Evolutionary conservation across 2,113 vertebrate species (phyloP).

Genomic region (Lates calcarifer): DNA sequence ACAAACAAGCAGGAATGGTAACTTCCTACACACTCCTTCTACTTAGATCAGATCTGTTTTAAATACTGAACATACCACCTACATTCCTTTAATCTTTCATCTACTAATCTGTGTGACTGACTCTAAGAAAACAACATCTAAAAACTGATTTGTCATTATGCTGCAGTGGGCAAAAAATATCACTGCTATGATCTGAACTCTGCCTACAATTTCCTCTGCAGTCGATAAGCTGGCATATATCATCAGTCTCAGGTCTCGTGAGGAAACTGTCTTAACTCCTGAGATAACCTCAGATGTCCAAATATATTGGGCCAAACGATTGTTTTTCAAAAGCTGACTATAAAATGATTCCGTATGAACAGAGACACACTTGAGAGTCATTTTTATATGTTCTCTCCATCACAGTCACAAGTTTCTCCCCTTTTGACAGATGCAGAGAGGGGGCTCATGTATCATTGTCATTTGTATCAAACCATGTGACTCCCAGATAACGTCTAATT

Average conservation of each 20-base stretch:
- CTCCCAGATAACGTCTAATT: constrained; percentile 67
- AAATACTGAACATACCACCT: constrained; percentile 53
- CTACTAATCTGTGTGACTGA: constrained; percentile 35
- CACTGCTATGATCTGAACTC: background rate
- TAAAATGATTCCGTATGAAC: constrained; percentile 8
- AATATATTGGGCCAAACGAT: background rate
- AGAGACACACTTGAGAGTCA: background rate
- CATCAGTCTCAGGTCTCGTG: background rate
- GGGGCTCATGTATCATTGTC: constrained; percentile 69
- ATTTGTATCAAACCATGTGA: constrained; percentile 60
- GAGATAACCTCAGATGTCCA: background rate
- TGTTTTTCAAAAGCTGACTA: background rate
- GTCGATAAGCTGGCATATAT: constrained; percentile 11
- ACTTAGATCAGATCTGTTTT: constrained; percentile 52
- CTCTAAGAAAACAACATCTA: constrained; percentile 36
- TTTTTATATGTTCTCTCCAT: constrained; percentile 27
- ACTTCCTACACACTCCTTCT: constrained; percentile 69
- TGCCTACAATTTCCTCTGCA: background rate
- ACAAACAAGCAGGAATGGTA: constrained; percentile 32
- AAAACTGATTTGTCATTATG: constrained; percentile 33
- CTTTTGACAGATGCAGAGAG: constrained; percentile 31
- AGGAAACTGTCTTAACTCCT: background rate
- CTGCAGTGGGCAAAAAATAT: constrained; percentile 6
- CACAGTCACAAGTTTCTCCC: constrained; percentile 5
- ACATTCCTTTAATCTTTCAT: constrained; percentile 51